These are phyloP conservation scores for Zaprionus kolodkinae DNA, from an alignment of 1,140 invertebrate species.

Conservation along the genomic window DNA sequence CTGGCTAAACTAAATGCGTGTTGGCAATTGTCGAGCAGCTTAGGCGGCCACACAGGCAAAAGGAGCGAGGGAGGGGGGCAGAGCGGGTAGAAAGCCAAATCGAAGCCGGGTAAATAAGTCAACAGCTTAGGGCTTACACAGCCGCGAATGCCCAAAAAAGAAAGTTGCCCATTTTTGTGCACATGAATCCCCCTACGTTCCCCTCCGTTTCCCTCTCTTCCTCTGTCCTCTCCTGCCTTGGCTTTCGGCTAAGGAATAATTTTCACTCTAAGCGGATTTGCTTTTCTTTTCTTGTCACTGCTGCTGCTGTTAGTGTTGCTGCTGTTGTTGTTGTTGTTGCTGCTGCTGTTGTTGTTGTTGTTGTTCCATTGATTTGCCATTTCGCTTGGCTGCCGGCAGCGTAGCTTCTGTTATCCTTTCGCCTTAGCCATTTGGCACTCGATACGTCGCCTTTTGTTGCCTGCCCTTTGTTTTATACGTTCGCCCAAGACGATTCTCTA, in stretches of 20 bases:
- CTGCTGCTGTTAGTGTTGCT: conserved; percentile 26
- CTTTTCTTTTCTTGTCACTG: conserved; percentile 53
- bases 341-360: conserved; percentile 4
- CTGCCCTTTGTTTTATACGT: conserved; percentile 76
- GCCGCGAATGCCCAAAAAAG: conserved; percentile 59
- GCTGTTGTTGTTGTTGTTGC: conserved; percentile 14
- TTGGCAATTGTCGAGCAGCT: conserved; percentile 43
- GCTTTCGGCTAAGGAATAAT: conserved; percentile 73
- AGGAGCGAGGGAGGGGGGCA: not conserved
- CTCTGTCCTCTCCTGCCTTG: conserved; percentile 4
- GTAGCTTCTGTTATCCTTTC: conserved; percentile 68
- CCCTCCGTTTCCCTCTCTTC: too few species aligned
- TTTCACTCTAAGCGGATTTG: conserved; percentile 84
- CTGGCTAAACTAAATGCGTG: conserved; percentile 49
- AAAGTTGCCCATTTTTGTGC: conserved; percentile 40
- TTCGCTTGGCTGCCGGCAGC: conserved; percentile 71
- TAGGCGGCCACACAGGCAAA: conserved; percentile 31
- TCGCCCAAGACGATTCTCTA: conserved; percentile 65
- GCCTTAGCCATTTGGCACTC: conserved; percentile 67
- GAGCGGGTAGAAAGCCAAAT: conserved; percentile 31
- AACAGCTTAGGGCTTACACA: conserved; percentile 69
- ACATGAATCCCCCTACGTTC: conserved; percentile 14
- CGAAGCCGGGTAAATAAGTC: conserved; percentile 74
- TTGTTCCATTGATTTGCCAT: conserved; percentile 75
- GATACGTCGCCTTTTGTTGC: conserved; percentile 59